Base-by-base conservation (phyloP, 2,888 invertebrate genomes). In the Eretmocerus hayati region DNA sequence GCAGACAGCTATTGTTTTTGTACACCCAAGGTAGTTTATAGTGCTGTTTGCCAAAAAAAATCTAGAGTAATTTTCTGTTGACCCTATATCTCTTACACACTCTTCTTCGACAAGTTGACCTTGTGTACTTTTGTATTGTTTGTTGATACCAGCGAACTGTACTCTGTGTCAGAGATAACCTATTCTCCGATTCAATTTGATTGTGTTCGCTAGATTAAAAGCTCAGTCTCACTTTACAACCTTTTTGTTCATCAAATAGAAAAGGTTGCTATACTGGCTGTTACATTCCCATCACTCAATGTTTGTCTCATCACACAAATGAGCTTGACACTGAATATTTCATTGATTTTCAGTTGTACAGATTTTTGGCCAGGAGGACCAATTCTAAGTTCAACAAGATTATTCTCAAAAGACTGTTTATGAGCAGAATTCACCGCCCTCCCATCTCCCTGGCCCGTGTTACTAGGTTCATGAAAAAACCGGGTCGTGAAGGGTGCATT, bases 361-460 rank as follows among this genome's bases (percentile, higher is more conserved):
- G 95, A 65, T 99, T 90, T 75, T 79, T 99, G 78, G 95, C 96
- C 50, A 86, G 97, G 62, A 86, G 96, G 74, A 97, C 97, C 38
- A 85, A 85, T 72, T 81, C 91, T 63, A 97, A 96, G 78, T 99
- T 99, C 78, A 97, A 99, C 76, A 83, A 85, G 73, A 92, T 99
- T 62, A 80, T 99, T 46, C 74, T 97, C 71, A 90, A 87, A 72
- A 83, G 99, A 64, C 78, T 99, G 66, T 97, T 94, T 75, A 99
- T 99, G 99, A 94, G 95, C 75, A 90, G 86, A 69, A 94, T 87
- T 63, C 87, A 99, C 76, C 80, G 89, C 56, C 94, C 97, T 49
- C 95, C 97, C 56, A 83, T 99, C 65, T 94, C 96, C 4, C 67
- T 99, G 59, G 89, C 94, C 37, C 84, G 90, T 58, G 75, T 99